Conservation (phyloP, 2,113 vertebrate genomes). For the Cebus imitator region DNA sequence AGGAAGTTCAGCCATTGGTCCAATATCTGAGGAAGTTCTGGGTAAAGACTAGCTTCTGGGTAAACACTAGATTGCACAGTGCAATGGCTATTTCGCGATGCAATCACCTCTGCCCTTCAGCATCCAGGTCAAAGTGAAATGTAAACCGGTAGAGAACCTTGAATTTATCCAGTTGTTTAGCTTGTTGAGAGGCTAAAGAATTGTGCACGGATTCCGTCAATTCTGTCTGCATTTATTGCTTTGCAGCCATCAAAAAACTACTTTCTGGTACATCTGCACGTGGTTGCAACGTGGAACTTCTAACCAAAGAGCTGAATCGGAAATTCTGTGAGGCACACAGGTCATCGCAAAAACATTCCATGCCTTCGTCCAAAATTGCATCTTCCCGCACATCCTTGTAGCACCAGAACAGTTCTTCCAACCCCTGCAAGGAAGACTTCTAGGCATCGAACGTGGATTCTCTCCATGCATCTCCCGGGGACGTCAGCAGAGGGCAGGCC, state of each 20-base stretch:
- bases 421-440: conserved; percentile 89
- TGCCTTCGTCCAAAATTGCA: conserved; percentile 97
- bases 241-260: conserved; percentile 98
- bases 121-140: conserved; percentile 98
- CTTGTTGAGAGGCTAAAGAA: conserved; percentile 92
- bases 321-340: conserved; percentile 97
- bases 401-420: conserved; percentile 92
- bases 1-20: conserved; percentile 98
- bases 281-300: conserved; percentile 99
- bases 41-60: conserved; percentile 96
- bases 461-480: conserved; percentile 87
- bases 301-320: conserved; percentile 96
- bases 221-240: conserved; percentile 96
- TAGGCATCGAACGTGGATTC: conserved; percentile 85
- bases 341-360: conserved; percentile 98
- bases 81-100: conserved; percentile 98
- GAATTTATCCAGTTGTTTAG: conserved; percentile 95
- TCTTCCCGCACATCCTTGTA: conserved; percentile 97
- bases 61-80: conserved; percentile 98
- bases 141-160: conserved; percentile 99
- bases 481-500: conserved; percentile 80
- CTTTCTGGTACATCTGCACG: conserved; percentile 99
- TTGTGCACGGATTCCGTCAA: conserved; percentile 92
- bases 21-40: conserved; percentile 93
- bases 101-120: conserved; percentile 95